Percentiles rank a stretch among this genome's conserved stretches.
These are phyloP conservation scores for Illadopsis cleaveri DNA, from an alignment of 2,113 vertebrate genomes.

Conservation along the genomic window DNA sequence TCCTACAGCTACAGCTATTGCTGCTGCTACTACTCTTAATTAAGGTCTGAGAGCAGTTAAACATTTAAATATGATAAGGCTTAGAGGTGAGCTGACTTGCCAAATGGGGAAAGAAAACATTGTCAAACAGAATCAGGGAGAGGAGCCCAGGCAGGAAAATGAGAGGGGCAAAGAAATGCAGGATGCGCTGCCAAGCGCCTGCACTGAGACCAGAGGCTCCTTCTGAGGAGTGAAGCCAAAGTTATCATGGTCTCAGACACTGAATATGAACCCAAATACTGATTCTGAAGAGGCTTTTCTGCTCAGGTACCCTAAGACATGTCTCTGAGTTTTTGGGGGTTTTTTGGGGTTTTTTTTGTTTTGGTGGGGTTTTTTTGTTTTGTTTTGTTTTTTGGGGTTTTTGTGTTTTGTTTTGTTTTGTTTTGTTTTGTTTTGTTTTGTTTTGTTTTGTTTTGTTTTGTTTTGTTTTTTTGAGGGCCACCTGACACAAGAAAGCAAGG, in stretches of 20 bases:
- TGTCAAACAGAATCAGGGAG: not conserved
- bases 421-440: no score
- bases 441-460: no score
- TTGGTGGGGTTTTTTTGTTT: no score
- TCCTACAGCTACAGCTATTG: slow-evolving; percentile 14
- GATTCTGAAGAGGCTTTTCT: not conserved
- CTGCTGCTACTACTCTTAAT: slow-evolving; percentile 58
- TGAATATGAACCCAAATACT: not conserved
- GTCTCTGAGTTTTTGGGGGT: not conserved
- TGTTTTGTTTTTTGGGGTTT: no score
- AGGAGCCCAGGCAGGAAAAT: not conserved
- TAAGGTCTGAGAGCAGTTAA: slow-evolving; percentile 40
- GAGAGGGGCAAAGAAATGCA: not conserved
- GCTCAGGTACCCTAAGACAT: not conserved
- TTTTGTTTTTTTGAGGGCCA: not conserved
- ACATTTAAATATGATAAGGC: slow-evolving; percentile 39
- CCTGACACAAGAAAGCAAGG: not conserved
- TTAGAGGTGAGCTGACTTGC: slow-evolving; percentile 11
- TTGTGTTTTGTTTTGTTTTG: no score
- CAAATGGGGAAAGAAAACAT: slow-evolving; percentile 20
- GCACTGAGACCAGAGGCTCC: rapidly evolving
- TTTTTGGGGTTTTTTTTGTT: no score
- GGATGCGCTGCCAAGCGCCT: rapidly evolving
- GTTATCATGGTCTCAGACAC: not conserved
- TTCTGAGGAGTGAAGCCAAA: not conserved